A percentile compares a stretch with the other conserved stretches of the same genome.
Evolutionary conservation across 2,797 vertebrate genomes (phyloP).

Genomic region (Enteromius fasciolatus): DNA sequence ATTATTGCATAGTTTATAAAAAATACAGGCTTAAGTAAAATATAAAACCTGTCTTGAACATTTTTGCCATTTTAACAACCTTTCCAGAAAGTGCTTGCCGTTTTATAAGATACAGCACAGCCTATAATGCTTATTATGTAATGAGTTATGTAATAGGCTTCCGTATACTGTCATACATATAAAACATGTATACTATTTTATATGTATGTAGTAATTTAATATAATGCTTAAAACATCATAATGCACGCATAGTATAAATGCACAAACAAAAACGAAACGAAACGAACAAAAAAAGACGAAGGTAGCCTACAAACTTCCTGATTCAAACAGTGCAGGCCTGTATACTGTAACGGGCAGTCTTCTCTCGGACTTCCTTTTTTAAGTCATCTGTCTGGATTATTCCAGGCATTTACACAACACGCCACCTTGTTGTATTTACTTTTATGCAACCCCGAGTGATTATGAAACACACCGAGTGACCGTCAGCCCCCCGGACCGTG

Average conservation of each 20-base stretch:
- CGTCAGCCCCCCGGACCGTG: slow-evolving; percentile 6
- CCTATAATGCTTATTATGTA: neutral
- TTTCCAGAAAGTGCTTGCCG: neutral
- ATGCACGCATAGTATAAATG: neutral
- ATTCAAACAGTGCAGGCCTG: neutral
- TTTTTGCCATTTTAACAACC: neutral
- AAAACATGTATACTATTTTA: neutral
- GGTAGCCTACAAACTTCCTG: neutral
- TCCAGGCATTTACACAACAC: slow-evolving; percentile 39
- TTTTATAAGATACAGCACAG: neutral
- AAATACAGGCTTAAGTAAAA: neutral
- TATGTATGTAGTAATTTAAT: neutral
- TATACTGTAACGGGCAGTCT: neutral
- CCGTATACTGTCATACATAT: neutral
- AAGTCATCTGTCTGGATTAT: slow-evolving; percentile 17
- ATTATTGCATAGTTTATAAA: neutral
- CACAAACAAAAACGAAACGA: no score
- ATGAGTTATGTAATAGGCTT: slow-evolving; percentile 1
- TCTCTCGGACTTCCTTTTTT: neutral
- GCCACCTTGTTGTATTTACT: slow-evolving; percentile 17
- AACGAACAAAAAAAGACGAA: neutral
- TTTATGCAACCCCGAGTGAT: slow-evolving; percentile 32
- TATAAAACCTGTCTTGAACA: neutral
- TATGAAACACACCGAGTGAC: slow-evolving; percentile 30
- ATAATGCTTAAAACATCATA: neutral